A percentile compares a stretch with the other conserved stretches of the same genome.
phyloP scores from a whole-genome alignment of 2,888 invertebrate genomes.

The Deilephila porcellus region DNA sequence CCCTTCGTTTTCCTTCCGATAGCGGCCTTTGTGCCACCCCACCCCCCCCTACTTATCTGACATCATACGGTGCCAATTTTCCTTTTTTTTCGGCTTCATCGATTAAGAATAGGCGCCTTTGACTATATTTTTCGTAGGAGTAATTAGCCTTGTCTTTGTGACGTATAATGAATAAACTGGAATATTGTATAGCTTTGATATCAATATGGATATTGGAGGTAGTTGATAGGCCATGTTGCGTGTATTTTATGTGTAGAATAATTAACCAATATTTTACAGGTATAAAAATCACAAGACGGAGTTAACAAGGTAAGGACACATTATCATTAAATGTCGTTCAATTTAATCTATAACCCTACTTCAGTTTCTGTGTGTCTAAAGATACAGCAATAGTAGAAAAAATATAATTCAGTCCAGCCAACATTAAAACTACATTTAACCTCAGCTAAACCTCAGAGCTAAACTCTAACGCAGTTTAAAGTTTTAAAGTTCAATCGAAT shows the following conservation, averaged over 20 bases:
- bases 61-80: slow-evolving; percentile 57
- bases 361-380: too few relatives aligned
- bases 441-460: not conserved
- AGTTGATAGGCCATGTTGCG: not conserved
- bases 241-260: not conserved
- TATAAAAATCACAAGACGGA: too few relatives aligned
- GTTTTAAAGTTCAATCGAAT: slow-evolving; percentile 20
- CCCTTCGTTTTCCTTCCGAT: slow-evolving; percentile 85
- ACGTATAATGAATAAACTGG: not conserved
- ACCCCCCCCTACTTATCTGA: slow-evolving; percentile 31
- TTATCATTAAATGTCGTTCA: too few relatives aligned
- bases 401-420: not conserved
- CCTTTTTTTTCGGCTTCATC: slow-evolving; percentile 65
- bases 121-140: slow-evolving; percentile 2
- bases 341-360: too few relatives aligned
- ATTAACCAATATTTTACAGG: not conserved
- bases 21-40: slow-evolving; percentile 74
- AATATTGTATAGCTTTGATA: too few relatives aligned
- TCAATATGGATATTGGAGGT: not conserved
- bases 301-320: too few relatives aligned
- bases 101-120: slow-evolving; percentile 47
- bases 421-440: not conserved
- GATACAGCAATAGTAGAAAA: too few relatives aligned
- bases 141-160: slow-evolving; percentile 16
- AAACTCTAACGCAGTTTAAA: slow-evolving; percentile 1